Evolutionary conservation across 2,888 invertebrate genomes (phyloP), one percentile per base, ranked within the genome.

Genomic region (Cosmopolites sordidus): DNA sequence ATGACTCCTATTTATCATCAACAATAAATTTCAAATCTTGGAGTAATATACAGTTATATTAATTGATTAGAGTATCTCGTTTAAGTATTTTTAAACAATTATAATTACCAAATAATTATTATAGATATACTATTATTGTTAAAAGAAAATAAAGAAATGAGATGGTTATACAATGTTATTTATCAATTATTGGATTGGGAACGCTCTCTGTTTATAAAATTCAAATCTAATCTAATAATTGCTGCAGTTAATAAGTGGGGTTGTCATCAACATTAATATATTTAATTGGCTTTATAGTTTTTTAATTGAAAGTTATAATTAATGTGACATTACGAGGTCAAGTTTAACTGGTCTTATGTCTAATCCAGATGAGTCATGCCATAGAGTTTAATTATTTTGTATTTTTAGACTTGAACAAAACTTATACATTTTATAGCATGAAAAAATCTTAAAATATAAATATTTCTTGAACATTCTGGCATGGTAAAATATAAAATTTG

Each of bases 1-100:
- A 30, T 58, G 4, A 51, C 54, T 11, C 50, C 54, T 18, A 56
- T 59, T 41, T 62, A 61, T 39, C 58, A 59, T 43, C 49, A 48
- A 54, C 9, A 48, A 27, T 16, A 47, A 41, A 46, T 16, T 12
- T 18, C n/a, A 12, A n/a, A n/a, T n/a, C n/a, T n/a, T n/a, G n/a
- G n/a, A n/a, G n/a, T n/a, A n/a, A n/a, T n/a, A n/a, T n/a, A n/a
- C n/a, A n/a, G n/a, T n/a, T n/a, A n/a, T n/a, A n/a, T n/a, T n/a
- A n/a, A n/a, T n/a, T n/a, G n/a, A n/a, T n/a, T n/a, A n/a, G n/a
- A n/a, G n/a, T n/a, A n/a, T n/a, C n/a, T n/a, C n/a, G n/a, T n/a
- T n/a, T n/a, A n/a, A n/a, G n/a, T n/a, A n/a, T n/a, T n/a, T n/a
- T n/a, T 33, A 12, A 6, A 12, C 11, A 33, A 6, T 33, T 33